Base-by-base conservation (phyloP, 2,888 invertebrate genomes). In the Leistus spinibarbis region DNA sequence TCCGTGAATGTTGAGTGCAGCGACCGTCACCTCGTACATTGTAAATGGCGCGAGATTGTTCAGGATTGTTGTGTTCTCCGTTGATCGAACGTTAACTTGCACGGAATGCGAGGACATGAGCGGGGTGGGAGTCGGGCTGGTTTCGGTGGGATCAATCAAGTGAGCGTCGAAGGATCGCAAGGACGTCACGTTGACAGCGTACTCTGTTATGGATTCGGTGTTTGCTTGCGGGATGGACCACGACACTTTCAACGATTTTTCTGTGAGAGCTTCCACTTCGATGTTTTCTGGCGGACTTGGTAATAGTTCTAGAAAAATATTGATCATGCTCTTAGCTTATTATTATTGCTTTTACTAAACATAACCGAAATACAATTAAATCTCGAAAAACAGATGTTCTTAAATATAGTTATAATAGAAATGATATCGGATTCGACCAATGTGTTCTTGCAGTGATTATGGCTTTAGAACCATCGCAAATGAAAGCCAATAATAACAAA, bases 11-110 rank as follows among this genome's bases (percentile, higher is more conserved):
- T 95, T 95, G 70, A 88, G 88, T 0, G 94, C 92, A 0, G 90
- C 90, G 9, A 95, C 91, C 0, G 90, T 89, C 4, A 95, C 88
- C 81, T 95, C 93, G 83, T 95, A 95, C 95, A 95, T 95, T 0
- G 94, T 94, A 81, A 93, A 92, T 0, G 95, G 93, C 10, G 88
- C 87, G 53, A 95, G 86, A 81, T 91, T 89, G 79, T 89, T 89
- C 1, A 94, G 82, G 0, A 90, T 84, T 0, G 91, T 86, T 69
- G 85, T 88, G 0, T 89, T 91, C 79, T 88, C 88, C 77, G 89
- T 89, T 2, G 88, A 87, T 1, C 88, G 87, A 0, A 93, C 91
- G 81, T 87, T 89, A 69, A 87, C 86, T 66, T 87, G 88, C 65
- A 85, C 83, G 79, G 87, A 83, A 83, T 80, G 83, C 79, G 65